Conservation (phyloP, 2,888 invertebrate genomes). For the Polietes domitor region DNA sequence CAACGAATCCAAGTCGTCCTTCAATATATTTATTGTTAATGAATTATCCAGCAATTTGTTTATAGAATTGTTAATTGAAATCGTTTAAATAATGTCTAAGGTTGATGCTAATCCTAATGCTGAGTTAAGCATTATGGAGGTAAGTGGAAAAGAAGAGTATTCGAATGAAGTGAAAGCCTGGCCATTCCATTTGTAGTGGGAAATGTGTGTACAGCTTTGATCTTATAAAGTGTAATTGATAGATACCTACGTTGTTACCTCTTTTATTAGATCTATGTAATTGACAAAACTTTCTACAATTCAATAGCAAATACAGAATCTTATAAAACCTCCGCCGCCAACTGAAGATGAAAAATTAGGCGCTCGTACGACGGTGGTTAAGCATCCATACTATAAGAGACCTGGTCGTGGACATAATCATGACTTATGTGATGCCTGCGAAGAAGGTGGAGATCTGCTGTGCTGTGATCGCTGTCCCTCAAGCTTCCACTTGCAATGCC, state of each 20-base stretch:
- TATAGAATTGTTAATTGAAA: constrained; percentile 31
- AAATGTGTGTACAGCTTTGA: constrained; percentile 27
- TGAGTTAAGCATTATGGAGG: constrained; percentile 93
- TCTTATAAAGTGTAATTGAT: neutral
- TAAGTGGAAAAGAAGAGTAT: constrained; percentile 81
- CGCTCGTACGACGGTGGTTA: constrained; percentile 83
- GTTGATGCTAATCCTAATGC: constrained; percentile 89
- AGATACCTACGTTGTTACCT: neutral
- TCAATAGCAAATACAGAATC: constrained; percentile 90
- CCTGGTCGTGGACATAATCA: constrained; percentile 95
- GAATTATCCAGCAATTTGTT: constrained; percentile 31
- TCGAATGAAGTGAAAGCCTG: constrained; percentile 14
- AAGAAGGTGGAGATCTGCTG: constrained; percentile 96
- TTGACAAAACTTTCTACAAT: neutral
- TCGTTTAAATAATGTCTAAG: constrained; percentile 82
- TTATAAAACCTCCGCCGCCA: constrained; percentile 96
- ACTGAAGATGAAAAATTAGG: constrained; percentile 85
- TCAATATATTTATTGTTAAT: constrained; percentile 34
- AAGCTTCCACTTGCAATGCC: constrained; percentile 97
- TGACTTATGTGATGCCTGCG: constrained; percentile 96
- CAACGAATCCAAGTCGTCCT: constrained; percentile 38
- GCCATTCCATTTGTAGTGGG: constrained; percentile 20
- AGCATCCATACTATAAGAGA: constrained; percentile 91
- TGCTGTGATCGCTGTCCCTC: constrained; percentile 98
- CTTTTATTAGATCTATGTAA: neutral